Evolutionary conservation across 2,113 vertebrate genomes (phyloP), one percentile per base, ranked within the genome.

Genomic region (Barbus barbus): DNA sequence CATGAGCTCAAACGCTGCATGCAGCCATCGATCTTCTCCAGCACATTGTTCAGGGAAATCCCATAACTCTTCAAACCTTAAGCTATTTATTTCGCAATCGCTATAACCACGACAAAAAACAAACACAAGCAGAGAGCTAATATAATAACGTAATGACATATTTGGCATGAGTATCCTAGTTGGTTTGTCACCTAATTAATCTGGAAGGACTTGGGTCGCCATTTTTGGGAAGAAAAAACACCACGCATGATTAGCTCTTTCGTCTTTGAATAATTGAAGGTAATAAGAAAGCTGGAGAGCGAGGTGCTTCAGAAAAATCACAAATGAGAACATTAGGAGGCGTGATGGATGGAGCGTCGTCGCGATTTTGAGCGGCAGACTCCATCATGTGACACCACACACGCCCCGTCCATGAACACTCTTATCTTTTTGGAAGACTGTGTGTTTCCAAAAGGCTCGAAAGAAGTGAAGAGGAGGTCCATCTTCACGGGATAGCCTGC

Each of bases 181-280:
- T 69, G 11, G 38, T 16, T 31, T 36, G 22, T 65, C 24, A 36
- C 36, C 80, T 61, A 78, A 82, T 78, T 56, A 87, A 84, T 87
- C 78, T 82, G 20, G 78, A 63, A 38, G n/a, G 78, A 61, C 48
- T 56, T 69, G 13, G 78, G 61, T 74, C 14, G 24, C 58, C 33
- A 18, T 61, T 44, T 53, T 77, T 69, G n/a, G 48, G 77, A 84
- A 84, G 77, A 81, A 78, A 86, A 86, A 78, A 65, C 76, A 78
- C 26, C 31, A 61, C 12, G 5, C 53, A 48, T 83, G 75, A 87
- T 84, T 82, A 83, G 78, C 58, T 51, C 75, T 60, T 78, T 16
- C 80, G 51, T 63, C 75, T 31, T 61, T 85, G 73, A 89, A 82
- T 87, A 86, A 88, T 87, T 87, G 33, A 67, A 56, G 72, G 82